Base-by-base conservation (phyloP, 2,888 invertebrate species). In the Prenolepis imparis region DNA sequence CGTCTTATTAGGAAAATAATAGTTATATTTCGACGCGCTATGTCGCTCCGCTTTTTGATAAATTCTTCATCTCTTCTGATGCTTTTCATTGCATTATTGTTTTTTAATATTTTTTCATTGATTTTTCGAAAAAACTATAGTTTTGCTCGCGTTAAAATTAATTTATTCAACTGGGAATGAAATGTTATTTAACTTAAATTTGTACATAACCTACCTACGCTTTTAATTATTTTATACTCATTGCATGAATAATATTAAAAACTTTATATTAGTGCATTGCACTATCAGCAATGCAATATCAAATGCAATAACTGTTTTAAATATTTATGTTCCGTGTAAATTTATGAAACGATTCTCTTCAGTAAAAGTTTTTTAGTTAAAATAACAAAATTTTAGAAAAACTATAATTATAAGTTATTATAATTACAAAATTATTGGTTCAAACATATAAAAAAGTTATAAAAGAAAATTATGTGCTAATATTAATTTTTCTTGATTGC, bases 11-110 rank as follows among this genome's bases (percentile, higher is more conserved):
- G 8, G 59, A 61, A 78, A 64, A 48, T 18, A 28, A 57, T 67
- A n/a, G 48, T 18, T 74, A 32, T 57, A 32, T 61, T 75, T 66
- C 24, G 63, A 73, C 64, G 32, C 82, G 57, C 39, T 1, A 32
- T 4, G 52, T 48, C n/a, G 39, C 36, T 41, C 59, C 41, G 11
- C 15, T 41, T 59, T 9, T 18, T 3, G 4, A 52, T 21, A 41
- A 15, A 61, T 61, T 57, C 32, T 52, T 36, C n/a, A 32, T 2
- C 2, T 44, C 28, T 67, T 55, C 6, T 9, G 21, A 70, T 66
- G 48, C 8, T 64, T 41, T 52, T 8, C 21, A 28, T 36, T 21
- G 11, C 8, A 3, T 55, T 55, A 9, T 9, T 3, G 11, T 64
- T 39, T n/a, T 12, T 1, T 9, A 57, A n/a, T 32, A 11, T 57